Conservation (phyloP, 1,140 invertebrate species). For the Halyomorpha halys region DNA sequence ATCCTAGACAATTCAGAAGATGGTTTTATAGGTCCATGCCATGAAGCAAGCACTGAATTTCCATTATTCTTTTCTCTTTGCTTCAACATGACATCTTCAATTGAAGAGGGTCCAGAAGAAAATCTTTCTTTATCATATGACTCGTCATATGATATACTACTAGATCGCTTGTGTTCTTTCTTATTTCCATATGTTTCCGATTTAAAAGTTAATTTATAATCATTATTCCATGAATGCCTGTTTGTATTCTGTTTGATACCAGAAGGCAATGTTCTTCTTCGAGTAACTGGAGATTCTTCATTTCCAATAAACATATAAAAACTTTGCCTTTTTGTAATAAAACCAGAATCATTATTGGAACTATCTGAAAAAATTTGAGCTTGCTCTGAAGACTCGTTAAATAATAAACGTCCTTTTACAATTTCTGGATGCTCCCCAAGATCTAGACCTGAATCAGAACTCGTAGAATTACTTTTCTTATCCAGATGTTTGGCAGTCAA, state of each 20-base stretch:
- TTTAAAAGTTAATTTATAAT: slow-evolving; percentile 30
- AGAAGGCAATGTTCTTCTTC: slow-evolving; percentile 42
- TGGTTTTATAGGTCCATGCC: slow-evolving; percentile 30
- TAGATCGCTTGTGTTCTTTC: slow-evolving; percentile 46
- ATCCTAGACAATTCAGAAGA: slow-evolving; percentile 27
- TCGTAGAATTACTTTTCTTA: slow-evolving; percentile 24
- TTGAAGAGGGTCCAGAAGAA: slow-evolving; percentile 28
- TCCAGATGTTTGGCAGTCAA: slow-evolving; percentile 25
- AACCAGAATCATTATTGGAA: slow-evolving; percentile 27
- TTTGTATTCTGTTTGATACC: slow-evolving; percentile 42
- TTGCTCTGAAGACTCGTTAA: slow-evolving; percentile 16
- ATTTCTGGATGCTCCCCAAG: slow-evolving; percentile 28
- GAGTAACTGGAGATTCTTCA: slow-evolving; percentile 42
- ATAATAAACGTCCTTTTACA: slow-evolving; percentile 25
- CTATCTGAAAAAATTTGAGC: slow-evolving; percentile 25
- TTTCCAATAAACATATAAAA: slow-evolving; percentile 50
- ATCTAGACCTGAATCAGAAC: slow-evolving; percentile 30
- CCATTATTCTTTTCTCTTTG: slow-evolving; percentile 8
- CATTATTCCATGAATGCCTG: slow-evolving; percentile 47
- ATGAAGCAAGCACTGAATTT: slow-evolving; percentile 27
- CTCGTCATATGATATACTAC: slow-evolving; percentile 44
- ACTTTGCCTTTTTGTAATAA: slow-evolving; percentile 34
- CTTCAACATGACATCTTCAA: slow-evolving; percentile 20
- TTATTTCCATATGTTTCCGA: slow-evolving; percentile 20
- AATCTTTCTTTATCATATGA: slow-evolving; percentile 23